Evolutionary conservation across 2,113 vertebrate species (phyloP), one percentile per base, ranked within the genome.

Genomic region (Atrichornis clamosus): DNA sequence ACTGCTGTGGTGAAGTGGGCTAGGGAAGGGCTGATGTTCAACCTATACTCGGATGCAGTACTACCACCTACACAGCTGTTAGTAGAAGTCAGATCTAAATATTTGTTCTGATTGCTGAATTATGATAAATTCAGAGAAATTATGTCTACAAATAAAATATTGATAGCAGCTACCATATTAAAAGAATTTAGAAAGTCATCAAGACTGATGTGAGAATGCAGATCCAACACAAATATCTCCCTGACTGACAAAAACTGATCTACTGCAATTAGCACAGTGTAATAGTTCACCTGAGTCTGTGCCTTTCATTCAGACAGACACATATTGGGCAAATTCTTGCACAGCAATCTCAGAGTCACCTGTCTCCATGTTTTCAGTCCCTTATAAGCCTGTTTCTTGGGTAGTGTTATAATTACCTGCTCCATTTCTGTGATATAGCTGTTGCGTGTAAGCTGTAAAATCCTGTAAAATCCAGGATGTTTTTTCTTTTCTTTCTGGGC

Each of bases 101-200:
- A 93, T 78, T 59, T 52, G 12, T 62, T 3, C 2, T 28, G 33
- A 47, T 63, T 6, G 3, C 20, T 77, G 52, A 35, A 46, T 12
- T 62, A 19, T 37, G 28, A 4, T 42, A 30, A 7, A 8, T 53
- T 32, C 46, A 72, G 32, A 92, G 53, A 94, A 81, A 80, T 47
- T 69, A 87, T 44, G 28, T 28, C 37, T 41, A 9, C 55, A 60
- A 73, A 59, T 76, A 11, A 77, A 70, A 90, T 50, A 24, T 23
- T 44, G 15, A 50, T 39, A 76, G 26, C 53, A 92, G n/a, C 44
- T 78, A 28, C 24, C 27, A 11, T 58, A 37, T 42, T 58, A 80
- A 55, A 85, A 69, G 47, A 89, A 76, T 70, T 93, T 82, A 77
- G 33, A 84, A 68, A 83, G 53, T 74, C 73, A 82, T 15, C 21